Base-by-base conservation (phyloP, 2,113 vertebrate species). In the Platysteira castanea region DNA sequence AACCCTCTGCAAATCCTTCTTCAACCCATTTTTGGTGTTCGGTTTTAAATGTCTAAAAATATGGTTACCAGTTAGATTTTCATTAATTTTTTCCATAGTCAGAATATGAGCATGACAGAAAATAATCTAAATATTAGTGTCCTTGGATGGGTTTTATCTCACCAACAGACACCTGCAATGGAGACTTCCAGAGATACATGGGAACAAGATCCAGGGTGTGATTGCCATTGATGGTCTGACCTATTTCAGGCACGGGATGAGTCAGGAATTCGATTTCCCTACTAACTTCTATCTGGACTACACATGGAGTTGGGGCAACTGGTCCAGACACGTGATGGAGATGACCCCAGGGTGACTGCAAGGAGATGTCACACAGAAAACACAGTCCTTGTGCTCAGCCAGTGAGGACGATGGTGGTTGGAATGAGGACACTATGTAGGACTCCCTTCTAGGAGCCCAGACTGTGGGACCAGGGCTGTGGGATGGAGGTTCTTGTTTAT, bases 241-340 rank as follows among this genome's bases (percentile, higher is more conserved):
- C 22, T 68, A 15, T 71, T 82, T 71, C 33, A 56, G 44, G 8
- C 42, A 74, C 5, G 20, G 42, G 54, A 27, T 30, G 50, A 94
- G n/a, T 13, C 31, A 77, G 4, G 1, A 41, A 67, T 33, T 63
- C 0, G 0, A 30, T 87, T 91, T 77, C 3, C 1, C 57, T 61
- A 4, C 5, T 1, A 6, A 20, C 8, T 77, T 77, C 33, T 56
- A 9, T 57, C 41, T 81, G 84, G 37, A 21, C n/a, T 37, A 7
- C 23, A 42, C 0, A 0, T 4, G 11, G 18, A 67, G 33, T 14
- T 42, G 26, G 37, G 15, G 11, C 0, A 2, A n/a, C 28, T 2
- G 1, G 9, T 49, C 52, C 57, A 75, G 67, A 31, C 1, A 3
- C 0, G 0, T 2, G 53, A 15, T 47, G n/a, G 79, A 73, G 46